Conservation (phyloP, 2,888 invertebrate genomes). For the Eurois occulta region DNA sequence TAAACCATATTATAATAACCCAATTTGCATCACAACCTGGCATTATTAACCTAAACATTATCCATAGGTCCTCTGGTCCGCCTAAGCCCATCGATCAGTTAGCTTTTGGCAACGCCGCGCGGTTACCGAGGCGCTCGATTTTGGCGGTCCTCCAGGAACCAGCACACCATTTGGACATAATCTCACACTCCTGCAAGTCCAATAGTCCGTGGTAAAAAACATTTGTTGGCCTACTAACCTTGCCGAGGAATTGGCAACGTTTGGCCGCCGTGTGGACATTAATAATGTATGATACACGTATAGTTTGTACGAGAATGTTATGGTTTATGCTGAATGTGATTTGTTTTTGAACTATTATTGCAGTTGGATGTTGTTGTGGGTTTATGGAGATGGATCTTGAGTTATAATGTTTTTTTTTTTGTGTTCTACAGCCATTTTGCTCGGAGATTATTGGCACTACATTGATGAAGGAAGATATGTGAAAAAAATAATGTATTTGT, state of each 20-base stretch:
- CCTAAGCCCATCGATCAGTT: slow-evolving; percentile 79
- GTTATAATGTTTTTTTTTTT: not conserved
- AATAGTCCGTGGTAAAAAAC: slow-evolving; percentile 73
- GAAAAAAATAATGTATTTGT: not conserved
- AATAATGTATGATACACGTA: slow-evolving; percentile 57
- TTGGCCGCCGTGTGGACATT: slow-evolving; percentile 40
- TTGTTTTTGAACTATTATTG: slow-evolving; percentile 47
- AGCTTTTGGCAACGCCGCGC: slow-evolving; percentile 75
- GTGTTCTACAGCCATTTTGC: not conserved
- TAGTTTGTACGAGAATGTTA: slow-evolving; percentile 46
- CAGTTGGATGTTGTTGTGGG: slow-evolving; percentile 20
- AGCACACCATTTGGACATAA: slow-evolving; percentile 77
- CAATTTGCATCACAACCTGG: slow-evolving; percentile 17
- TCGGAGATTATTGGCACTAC: not conserved
- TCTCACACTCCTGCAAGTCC: slow-evolving; percentile 73
- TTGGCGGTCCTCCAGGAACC: slow-evolving; percentile 75
- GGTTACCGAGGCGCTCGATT: slow-evolving; percentile 74
- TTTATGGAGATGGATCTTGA: slow-evolving; percentile 1
- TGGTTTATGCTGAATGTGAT: slow-evolving; percentile 47
- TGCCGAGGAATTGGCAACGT: slow-evolving; percentile 56
- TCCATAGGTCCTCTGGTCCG: slow-evolving; percentile 62
- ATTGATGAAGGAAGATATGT: not conserved
- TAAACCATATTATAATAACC: not conserved
- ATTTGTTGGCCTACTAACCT: slow-evolving; percentile 68
- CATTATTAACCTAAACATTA: slow-evolving; percentile 58